Conservation (phyloP, 1,140 invertebrate species). For the Ladona fulva region DNA sequence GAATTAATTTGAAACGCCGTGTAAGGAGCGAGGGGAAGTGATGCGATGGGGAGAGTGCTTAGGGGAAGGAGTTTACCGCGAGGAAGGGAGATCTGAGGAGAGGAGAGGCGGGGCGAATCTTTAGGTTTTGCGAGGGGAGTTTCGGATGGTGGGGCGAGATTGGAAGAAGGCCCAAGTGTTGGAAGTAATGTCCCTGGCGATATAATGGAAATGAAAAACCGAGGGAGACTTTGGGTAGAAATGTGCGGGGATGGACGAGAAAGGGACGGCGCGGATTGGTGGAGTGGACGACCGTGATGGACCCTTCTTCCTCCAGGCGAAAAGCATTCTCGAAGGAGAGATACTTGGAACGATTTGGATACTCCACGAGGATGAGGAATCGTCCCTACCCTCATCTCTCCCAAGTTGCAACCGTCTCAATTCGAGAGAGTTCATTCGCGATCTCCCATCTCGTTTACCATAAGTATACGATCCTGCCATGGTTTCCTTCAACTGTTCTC, state of each 20-base stretch:
- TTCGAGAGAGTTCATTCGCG: no score
- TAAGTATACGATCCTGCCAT: no score
- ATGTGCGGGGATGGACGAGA: background rate
- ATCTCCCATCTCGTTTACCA: no score
- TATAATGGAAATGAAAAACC: background rate
- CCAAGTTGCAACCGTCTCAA: no score
- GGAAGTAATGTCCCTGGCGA: background rate
- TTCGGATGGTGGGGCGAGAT: background rate
- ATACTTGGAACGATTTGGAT: no score
- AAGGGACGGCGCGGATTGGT: background rate
- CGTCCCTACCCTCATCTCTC: no score
- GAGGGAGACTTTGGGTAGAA: background rate
- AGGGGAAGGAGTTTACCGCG: background rate
- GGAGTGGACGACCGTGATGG: background rate
- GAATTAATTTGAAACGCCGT: background rate
- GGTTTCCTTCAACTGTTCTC: no score
- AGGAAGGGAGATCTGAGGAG: background rate
- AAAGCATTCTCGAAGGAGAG: background rate
- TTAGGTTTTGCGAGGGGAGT: background rate
- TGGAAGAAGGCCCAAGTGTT: background rate
- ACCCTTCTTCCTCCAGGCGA: background rate
- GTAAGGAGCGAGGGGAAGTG: background rate
- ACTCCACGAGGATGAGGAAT: no score
- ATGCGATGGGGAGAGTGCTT: background rate
- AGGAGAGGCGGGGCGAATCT: background rate